Evolutionary conservation across 2,888 invertebrate genomes (phyloP).

Genomic region (Anthophora plumipes): DNA sequence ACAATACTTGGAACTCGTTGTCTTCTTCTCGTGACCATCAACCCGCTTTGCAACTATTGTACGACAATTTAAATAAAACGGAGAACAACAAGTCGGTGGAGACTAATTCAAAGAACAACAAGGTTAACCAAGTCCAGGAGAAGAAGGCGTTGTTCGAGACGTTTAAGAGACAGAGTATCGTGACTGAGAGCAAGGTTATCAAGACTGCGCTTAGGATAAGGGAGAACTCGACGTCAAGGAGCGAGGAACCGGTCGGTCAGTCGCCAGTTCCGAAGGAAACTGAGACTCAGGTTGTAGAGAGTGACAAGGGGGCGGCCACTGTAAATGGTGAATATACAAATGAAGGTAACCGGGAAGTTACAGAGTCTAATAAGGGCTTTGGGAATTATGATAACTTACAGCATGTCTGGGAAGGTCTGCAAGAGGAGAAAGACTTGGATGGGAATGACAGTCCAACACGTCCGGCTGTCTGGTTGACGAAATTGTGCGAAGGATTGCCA

Average conservation of each 20-base stretch:
- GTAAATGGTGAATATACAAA: conserved; percentile 5
- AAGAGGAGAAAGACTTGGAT: conserved; percentile 68
- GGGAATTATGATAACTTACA: conserved; percentile 88
- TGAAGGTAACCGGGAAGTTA: conserved; percentile 4
- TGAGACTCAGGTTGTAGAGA: not conserved
- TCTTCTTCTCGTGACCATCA: conserved; percentile 73
- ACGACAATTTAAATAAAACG: conserved; percentile 77
- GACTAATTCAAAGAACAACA: conserved; percentile 60
- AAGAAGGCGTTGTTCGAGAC: conserved; percentile 78
- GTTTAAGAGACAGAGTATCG: conserved; percentile 78
- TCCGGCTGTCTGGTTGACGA: conserved; percentile 90
- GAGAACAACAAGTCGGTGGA: conserved; percentile 65
- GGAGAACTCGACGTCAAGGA: conserved; percentile 73
- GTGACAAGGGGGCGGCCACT: not conserved
- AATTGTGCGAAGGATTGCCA: conserved; percentile 89
- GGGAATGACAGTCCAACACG: conserved; percentile 86
- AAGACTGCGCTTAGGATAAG: conserved; percentile 79
- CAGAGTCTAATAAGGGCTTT: conserved; percentile 83
- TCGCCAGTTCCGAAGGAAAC: conserved; percentile 7
- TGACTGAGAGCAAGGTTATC: conserved; percentile 79
- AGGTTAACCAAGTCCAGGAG: conserved; percentile 71
- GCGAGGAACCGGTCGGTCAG: conserved; percentile 52
- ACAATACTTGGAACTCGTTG: conserved; percentile 79
- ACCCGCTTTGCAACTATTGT: conserved; percentile 74
- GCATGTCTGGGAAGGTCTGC: conserved; percentile 80